Base-by-base conservation (phyloP, 2,797 vertebrate genomes). In the Orestias chungarensis region DNA sequence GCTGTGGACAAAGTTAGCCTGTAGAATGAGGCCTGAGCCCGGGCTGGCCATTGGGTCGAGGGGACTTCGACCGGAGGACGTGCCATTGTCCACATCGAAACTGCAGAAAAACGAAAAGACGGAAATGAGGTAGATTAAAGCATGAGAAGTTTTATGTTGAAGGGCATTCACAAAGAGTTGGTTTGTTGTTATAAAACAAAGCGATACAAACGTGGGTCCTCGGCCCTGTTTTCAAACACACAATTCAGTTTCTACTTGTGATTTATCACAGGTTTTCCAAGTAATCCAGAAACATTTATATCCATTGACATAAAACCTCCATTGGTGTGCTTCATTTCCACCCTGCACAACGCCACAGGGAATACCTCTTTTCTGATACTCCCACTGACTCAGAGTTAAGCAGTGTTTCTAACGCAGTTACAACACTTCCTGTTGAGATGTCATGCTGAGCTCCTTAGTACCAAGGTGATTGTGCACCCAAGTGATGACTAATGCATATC, bases 31-130 rank as follows among this genome's bases (percentile, higher is more conserved):
- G 88, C 97, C 98, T 64, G 98, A 99, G 74, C 98, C 97, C 12
- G 98, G 98, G 87, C 98, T 99, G 68, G 96, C 97, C 98, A 98
- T 97, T 40, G 97, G 96, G 92, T 99, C 98, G 95, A 99, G 94
- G 77, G 98, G 97, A 95, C 98, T 99, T 93, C 97, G 96, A 91
- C 97, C 97, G 3, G 97, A 95, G 80, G 97, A 96, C 12, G 97
- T 97, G 90, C 98, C 98, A 96, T 99, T 99, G 94, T 99, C 98
- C 93, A 99, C 98, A 76, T 99, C 98, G n/a, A 99, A 99, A 93
- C 98, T 99, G 91, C 35, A 73, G 55, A 0, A 70, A 46, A 74
- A 8, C 43, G n/a, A 69, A 1, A 69, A 31, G 55, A 3, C 61
- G 84, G 9, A 61, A 67, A 42, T 2, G 49, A 33, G 23, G 12